Base-by-base conservation (phyloP, 2,888 invertebrate species). In the Arctia plantaginis region DNA sequence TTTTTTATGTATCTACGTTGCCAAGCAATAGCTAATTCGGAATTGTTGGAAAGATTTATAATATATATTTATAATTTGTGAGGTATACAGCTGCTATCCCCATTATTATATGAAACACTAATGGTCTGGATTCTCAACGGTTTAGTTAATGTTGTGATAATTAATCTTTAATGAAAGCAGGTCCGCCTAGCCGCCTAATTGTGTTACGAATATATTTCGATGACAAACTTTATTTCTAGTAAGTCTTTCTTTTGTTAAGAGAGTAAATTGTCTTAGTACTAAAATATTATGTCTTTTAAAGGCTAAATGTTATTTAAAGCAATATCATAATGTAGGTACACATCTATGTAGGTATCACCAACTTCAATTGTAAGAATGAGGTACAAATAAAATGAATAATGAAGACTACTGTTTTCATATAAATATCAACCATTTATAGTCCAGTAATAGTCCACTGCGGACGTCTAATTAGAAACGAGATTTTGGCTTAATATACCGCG, bases 31-130 rank as follows among this genome's bases (percentile, higher is more conserved):
- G 80, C 80, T 78, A 80, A 82, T 82, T 84, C 76, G 71, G 77
- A 79, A 83, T 84, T 81, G 77, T 85, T 82, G 47, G 44, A 66
- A 72, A 83, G 85, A 89, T 90, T 88, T 88, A 86, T 89, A 81
- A 75, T 20, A 55, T 8, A 55, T 82, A n/a, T n/a, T n/a, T n/a
- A 76, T 85, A 86, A 86, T 86, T 88, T 89, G 88, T 87, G 87
- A 84, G 69, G 71, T 73, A 66, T 77, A 79, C 90, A 90, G 88
- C 90, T 90, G 90, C 78, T 85, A 65, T 66, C 55, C 79, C 70
- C 79, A 79, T 87, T 84, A 86, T 87, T 85, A 82, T 85, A 77
- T 81, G 80, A 80, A 81, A 82, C 76, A 74, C 81, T 85, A 83
- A 86, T 85, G 79, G 77, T 77, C 71, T 77, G 67, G 74, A 80